Base-by-base conservation (phyloP, 2,888 invertebrate genomes). In the Vanessa cardui region DNA sequence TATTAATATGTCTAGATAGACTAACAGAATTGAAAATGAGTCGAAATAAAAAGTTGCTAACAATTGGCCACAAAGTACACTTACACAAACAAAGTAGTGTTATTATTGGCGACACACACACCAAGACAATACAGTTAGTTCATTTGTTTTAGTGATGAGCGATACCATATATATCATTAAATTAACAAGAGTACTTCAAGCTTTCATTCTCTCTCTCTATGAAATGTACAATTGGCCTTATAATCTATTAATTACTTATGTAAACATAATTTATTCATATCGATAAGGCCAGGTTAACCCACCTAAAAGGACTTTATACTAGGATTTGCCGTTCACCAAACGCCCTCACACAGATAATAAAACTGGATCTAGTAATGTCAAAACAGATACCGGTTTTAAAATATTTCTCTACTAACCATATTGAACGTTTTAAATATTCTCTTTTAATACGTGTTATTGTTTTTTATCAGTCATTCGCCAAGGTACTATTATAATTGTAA, bases 331-430 rank as follows among this genome's bases (percentile, higher is more conserved):
- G 21, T 47, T 66, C 54, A 69, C 66, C 58, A 44, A 20, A 47
- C 64, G 66, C 61, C 66, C 61, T 64, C 64, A 49, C 46, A 21
- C 46, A 33, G 44, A n/a, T 60, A 61, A 52, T 50, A 15, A 64
- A 58, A 61, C 70, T 61, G 33, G 58, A 60, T 59, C 46, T 44
- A 64, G 62, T 46, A 52, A n/a, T 16, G 33, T 26, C 61, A 33
- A 44, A 65, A 59, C 8, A 62, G 16, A 67, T 67, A 47, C 64
- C 67, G 64, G 58, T 66, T 64, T 64, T 39, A 31, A 62, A 44
- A 58, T 66, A 66, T 63, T 60, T 60, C 18, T 60, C 21, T 20
- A 61, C 66, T 60, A 21, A 62, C 59, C 45, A 62, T 62, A 62
- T 46, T 16, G 31, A 21, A 45, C 39, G 21, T 15, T 59, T 44